These are phyloP conservation scores for Ericerus pela DNA, from an alignment of 1,140 invertebrate species.

Conservation along the genomic window DNA sequence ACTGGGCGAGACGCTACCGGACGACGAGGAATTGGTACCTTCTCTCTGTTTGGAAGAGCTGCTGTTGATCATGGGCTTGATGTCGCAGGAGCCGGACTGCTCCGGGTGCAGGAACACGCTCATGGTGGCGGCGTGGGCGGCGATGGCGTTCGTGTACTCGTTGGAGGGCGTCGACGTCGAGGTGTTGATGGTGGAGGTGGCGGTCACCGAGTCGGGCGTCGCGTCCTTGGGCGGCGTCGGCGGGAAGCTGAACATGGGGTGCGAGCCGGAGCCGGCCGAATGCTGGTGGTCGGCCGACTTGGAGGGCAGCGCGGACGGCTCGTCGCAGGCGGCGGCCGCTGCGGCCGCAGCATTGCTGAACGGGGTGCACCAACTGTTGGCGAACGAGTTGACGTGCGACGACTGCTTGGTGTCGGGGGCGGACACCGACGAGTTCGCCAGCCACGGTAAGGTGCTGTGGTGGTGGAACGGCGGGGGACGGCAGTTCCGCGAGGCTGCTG, in stretches of 20 bases:
- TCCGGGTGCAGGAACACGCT: conserved; percentile 24
- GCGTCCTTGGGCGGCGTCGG: conserved; percentile 24
- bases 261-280: conserved; percentile 9
- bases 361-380: conserved; percentile 8
- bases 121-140: conserved; percentile 23
- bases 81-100: conserved; percentile 20
- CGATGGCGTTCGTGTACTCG: conserved; percentile 21
- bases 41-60: conserved; percentile 23
- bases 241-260: conserved; percentile 25
- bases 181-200: conserved; percentile 19
- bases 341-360: conserved; percentile 14
- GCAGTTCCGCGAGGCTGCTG: conserved; percentile 16
- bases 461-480: conserved; percentile 18
- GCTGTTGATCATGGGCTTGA: conserved; percentile 22
- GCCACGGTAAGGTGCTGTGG: conserved; percentile 20
- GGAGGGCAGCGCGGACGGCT: neutral
- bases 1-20: conserved; percentile 13
- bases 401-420: conserved; percentile 12
- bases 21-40: conserved; percentile 22
- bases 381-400: conserved; percentile 12
- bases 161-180: conserved; percentile 18
- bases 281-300: conserved; percentile 15
- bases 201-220: conserved; percentile 22
- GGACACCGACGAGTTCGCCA: conserved; percentile 3
- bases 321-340: conserved; percentile 1